Conservation (phyloP, 2,113 vertebrate genomes). For the Ictalurus punctatus region DNA sequence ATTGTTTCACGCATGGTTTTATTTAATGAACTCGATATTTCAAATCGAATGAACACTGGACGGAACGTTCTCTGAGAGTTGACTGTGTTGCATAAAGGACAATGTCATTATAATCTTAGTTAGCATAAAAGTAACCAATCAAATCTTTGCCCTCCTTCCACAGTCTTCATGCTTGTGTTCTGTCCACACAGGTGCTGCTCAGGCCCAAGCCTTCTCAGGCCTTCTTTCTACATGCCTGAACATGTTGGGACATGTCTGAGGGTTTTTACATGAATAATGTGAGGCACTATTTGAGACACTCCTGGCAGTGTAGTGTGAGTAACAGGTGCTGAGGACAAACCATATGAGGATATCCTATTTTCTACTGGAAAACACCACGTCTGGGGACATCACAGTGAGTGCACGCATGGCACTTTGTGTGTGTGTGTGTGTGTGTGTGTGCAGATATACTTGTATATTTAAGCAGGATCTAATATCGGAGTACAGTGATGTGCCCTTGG, state of each 20-base stretch:
- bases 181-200: background rate
- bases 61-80: background rate
- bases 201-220: background rate
- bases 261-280: conserved; percentile 14
- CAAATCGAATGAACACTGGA: too few relatives aligned
- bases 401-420: background rate
- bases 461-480: background rate
- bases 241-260: conserved; percentile 51
- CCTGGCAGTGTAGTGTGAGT: conserved; percentile 19
- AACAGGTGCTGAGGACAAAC: conserved; percentile 34
- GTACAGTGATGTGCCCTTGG: background rate
- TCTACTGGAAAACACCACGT: conserved; percentile 11
- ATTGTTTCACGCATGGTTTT: background rate
- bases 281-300: background rate
- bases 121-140: background rate
- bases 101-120: background rate
- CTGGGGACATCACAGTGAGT: conserved; percentile 12
- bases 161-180: background rate
- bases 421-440: background rate
- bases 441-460: background rate
- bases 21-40: background rate
- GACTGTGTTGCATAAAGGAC: background rate
- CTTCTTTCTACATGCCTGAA: conserved; percentile 41
- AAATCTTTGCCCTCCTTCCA: background rate
- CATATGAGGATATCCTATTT: background rate